Base-by-base conservation (phyloP, 1,140 invertebrate genomes). In the Neuroterus valhalla region DNA sequence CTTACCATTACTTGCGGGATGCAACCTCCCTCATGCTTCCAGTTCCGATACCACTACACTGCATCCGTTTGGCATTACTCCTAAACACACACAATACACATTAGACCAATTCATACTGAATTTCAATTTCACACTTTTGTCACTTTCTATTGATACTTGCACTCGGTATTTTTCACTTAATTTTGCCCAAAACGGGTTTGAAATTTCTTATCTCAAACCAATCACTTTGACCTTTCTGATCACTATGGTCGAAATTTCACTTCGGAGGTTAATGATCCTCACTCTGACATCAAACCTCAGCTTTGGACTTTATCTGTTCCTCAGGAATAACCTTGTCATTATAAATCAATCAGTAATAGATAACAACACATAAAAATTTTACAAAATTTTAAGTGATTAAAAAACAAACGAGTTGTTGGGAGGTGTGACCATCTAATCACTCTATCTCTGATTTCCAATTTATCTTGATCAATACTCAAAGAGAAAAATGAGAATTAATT, bases 1-100 rank as follows among this genome's bases (percentile, higher is more conserved):
- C 82, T 83, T 77, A 87, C 85, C 85, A 83, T 87, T 85, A 83
- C 83, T 82, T 82, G 72, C 76, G 76, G 68, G 72, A 80, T 84
- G 76, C 80, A 77, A 77, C 79, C 77, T 84, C 66, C 82, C 82
- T 87, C 84, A 85, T 84, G 78, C 84, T 84, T 77, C 77, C 80
- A 78, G 80, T 77, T 76, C 75, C 72, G 74, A 78, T 72, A 80
- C 75, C 68, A 83, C 75, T 70, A 72, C 74, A 67, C 50, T 72
- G 73, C 73, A 76, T 70, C 62, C 68, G 67, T 62, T 74, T 42
- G 44, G 26, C 31, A 70, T 70, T 68, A 73, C 68, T 55, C 45
- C 67, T 67, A 21, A 70, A 66, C 69, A 70, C 72, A 77, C 66
- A 11, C 14, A 14, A 62, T 67, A 72, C 75, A 77, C 78, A 50